These are phyloP conservation scores for Epicauta chinensis DNA, from an alignment of 1,140 invertebrate species.

Conservation along the genomic window DNA sequence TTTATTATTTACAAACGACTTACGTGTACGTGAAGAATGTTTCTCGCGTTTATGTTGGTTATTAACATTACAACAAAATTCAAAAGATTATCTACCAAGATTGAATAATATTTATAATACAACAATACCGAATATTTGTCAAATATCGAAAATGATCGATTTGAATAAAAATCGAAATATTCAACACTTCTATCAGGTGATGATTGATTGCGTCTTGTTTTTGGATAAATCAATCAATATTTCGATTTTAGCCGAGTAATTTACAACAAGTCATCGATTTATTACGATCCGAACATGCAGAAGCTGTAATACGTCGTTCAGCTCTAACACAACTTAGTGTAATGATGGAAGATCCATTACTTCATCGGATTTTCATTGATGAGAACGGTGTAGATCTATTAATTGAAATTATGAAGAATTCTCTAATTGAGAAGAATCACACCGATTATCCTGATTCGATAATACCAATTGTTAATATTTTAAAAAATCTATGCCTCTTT, in stretches of 20 bases:
- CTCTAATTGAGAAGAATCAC: slow-evolving; percentile 53
- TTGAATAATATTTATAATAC: slow-evolving; percentile 45
- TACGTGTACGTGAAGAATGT: slow-evolving; percentile 44
- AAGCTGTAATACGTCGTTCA: slow-evolving; percentile 51
- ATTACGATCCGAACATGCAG: slow-evolving; percentile 41
- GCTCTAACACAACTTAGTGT: slow-evolving; percentile 53
- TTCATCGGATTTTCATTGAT: slow-evolving; percentile 48
- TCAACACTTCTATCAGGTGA: slow-evolving; percentile 40
- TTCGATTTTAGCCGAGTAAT: slow-evolving; percentile 38
- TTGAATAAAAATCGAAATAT: slow-evolving; percentile 30
- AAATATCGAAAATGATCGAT: slow-evolving; percentile 37
- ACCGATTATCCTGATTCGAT: slow-evolving; percentile 58
- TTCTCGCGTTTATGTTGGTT: slow-evolving; percentile 48
- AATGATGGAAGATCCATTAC: slow-evolving; percentile 49
- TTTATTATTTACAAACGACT: background rate
- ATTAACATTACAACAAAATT: slow-evolving; percentile 43
- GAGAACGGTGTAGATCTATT: slow-evolving; percentile 38
- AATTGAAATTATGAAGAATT: slow-evolving; percentile 40
- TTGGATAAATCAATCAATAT: slow-evolving; percentile 15
- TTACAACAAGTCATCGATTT: slow-evolving; percentile 44
- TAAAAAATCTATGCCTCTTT: slow-evolving; percentile 51
- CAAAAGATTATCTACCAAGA: slow-evolving; percentile 42
- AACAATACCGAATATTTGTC: slow-evolving; percentile 42
- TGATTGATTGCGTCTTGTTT: background rate
- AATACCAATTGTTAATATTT: slow-evolving; percentile 52